Evolutionary conservation across 1,140 invertebrate species (phyloP), one percentile per base, ranked within the genome.

Genomic region (Calliphora vicina): DNA sequence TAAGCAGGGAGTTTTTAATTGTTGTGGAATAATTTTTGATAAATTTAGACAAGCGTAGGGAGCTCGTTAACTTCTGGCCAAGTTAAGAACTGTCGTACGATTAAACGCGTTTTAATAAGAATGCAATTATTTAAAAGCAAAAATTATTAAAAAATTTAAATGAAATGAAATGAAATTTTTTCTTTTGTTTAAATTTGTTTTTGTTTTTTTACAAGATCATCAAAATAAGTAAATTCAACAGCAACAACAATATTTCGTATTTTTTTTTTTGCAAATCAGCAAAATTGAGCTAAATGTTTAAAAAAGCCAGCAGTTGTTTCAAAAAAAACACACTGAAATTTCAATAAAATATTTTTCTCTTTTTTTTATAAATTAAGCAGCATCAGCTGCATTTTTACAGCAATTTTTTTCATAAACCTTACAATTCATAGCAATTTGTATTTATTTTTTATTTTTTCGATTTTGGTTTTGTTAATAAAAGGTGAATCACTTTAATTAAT

Each of bases 101-200:
- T 80, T 84, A 84, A 84, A 50, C 83, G 81, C 76, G 81, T 61
- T 81, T 25, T 76, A 35, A 15, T 26, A 29, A 67, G 57, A 80
- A 82, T 67, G 67, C 83, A 50, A 57, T 82, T 84, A 82, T 84
- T 82, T 80, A 84, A 84, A 84, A 80, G 83, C 83, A 29, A 29
- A 29, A 2, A 29, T 35, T 35, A 2, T 78, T 45, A 23, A 9
- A 78, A 43, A 78, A 78, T 6, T 23, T 23, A 76, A 76, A 76
- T n/a, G n/a, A n/a, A n/a, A n/a, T n/a, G n/a, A n/a, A n/a, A n/a
- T n/a, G 29, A 17, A n/a, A 20, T 3, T 73, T 35, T 35, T 73
- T 73, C 15, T 35, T 35, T 72, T 72, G 3, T 25, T 71, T 72
- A 72, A 29, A 0, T 78, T n/a, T n/a, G n/a, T n/a, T n/a, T n/a